Evolutionary conservation across 2,113 vertebrate genomes (phyloP), one percentile per base, ranked within the genome.

Genomic region (Emydura subglobosa): DNA sequence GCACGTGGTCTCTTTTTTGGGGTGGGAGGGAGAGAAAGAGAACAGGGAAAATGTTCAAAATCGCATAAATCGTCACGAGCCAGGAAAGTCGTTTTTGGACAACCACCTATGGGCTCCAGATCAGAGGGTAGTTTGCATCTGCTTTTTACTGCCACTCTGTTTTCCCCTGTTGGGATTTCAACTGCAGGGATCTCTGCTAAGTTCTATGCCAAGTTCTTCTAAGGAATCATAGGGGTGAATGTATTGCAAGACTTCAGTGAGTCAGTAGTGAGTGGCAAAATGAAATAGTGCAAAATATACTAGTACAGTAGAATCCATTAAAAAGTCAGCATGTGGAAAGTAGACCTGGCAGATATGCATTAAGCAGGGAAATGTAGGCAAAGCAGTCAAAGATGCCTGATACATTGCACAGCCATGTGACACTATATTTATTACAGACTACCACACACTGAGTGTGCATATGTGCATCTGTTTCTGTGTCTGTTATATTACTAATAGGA

Each of bases 181-280:
- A 90, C 85, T 29, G 79, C 61, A 82, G 50, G 27, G 42, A 55
- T 3, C 49, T 91, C 47, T 95, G 1, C 47, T 87, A 11, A 31
- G 79, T 79, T 9, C 16, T 39, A 49, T 85, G 53, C 88, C 10
- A 54, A 42, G 72, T 19, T 95, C 82, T 89, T 1, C 13, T 89
- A 57, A 78, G 24, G n/a, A 88, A 11, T 86, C 1, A 0, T 50
- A 5, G 4, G 85, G 57, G 55, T 83, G 21, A 91, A 24, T 72
- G 90, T 34, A 94, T 87, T 34, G 8, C 29, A 82, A 2, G 1
- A 61, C 84, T 81, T 57, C 57, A 39, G 19, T 72, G n/a, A 19
- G 65, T 0, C 3, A 0, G 4, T 31, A 78, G 2, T 68, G 4
- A 4, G 2, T 78, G 39, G 68, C 0, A 0, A 82, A 82, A 6